Evolutionary conservation across 2,888 invertebrate species (phyloP).

Genomic region (Graphium colonna): DNA sequence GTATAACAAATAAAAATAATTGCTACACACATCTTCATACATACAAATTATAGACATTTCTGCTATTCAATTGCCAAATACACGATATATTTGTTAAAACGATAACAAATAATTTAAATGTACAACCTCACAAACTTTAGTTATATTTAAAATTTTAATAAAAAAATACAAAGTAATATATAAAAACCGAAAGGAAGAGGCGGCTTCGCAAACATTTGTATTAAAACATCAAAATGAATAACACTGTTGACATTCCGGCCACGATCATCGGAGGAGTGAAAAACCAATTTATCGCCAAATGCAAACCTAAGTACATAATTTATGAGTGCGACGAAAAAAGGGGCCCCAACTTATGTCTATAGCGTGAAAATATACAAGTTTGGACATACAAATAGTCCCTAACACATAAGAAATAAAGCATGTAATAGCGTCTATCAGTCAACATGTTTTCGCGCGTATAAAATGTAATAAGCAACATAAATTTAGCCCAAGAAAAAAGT

Average conservation of each 20-base stretch:
- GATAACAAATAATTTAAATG: no score
- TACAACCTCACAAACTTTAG: no score
- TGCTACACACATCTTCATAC: no score
- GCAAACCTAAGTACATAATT: constrained; percentile 70
- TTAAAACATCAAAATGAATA: constrained; percentile 29
- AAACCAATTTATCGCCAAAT: constrained; percentile 67
- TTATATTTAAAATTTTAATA: constrained; percentile 3
- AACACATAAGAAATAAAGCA: constrained; percentile 52
- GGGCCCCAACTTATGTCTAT: constrained; percentile 39
- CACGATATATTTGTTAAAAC: no score
- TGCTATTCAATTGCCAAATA: no score
- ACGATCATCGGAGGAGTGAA: constrained; percentile 48
- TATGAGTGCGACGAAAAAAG: constrained; percentile 60
- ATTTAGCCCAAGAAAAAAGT: constrained; percentile 51
- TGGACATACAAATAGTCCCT: constrained; percentile 47
- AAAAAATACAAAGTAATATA: no score
- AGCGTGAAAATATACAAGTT: constrained; percentile 22
- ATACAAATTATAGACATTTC: no score
- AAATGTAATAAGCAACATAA: constrained; percentile 75
- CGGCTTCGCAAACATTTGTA: constrained; percentile 26
- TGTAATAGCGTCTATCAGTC: constrained; percentile 57
- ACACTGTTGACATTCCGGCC: constrained; percentile 58
- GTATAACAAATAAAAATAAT: no score
- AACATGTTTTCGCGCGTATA: constrained; percentile 67
- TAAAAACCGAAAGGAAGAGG: not conserved